Evolutionary conservation across 2,888 invertebrate genomes (phyloP), one percentile per base, ranked within the genome.

Genomic region (Crepidodera aurea): DNA sequence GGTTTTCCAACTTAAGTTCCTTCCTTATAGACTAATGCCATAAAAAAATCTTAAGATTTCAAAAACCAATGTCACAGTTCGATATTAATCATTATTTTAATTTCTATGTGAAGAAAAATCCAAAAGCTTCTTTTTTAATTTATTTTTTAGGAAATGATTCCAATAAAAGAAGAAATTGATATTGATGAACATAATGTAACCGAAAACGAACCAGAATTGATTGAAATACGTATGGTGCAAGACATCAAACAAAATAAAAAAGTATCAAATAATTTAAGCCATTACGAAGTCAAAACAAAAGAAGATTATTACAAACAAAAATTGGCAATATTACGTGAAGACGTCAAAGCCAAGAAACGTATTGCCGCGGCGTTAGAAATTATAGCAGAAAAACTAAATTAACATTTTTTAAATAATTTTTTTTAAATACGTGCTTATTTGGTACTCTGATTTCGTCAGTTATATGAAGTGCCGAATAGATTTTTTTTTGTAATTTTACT

Each of bases 291-390:
- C 19, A 7, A n/a, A 22, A 42, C 42, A 1, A 42, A 42, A 19
- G 22, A 42, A 19, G 16, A 19, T n/a, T 42, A 42, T 42, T 42
- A 42, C 42, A 18, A 19, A 42, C 18, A 42, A 42, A 42, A 42
- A 16, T 22, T 42, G n/a, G 19, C 10, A 1, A 1, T 42, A 42
- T 19, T 42, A n/a, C 19, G 22, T 7, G 22, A 6, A 5, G 42
- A 42, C 5, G 42, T 42, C 4, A 8, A 1, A 1, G 42, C 42
- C 8, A 42, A 42, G 19, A 42, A 18, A 4, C 42, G 22, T 7
- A 42, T 42, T n/a, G 42, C 42, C 4, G 19, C 7, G 19, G 42
- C 42, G 2, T 22, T 42, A 12, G 42, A 42, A 22, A n/a, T 1
- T 42, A 42, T 42, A 6, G 42, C 42, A 6, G 12, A 10, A 8